Evolutionary conservation across 1,140 invertebrate species (phyloP).

Genomic region (Drosophila melanogaster): DNA sequence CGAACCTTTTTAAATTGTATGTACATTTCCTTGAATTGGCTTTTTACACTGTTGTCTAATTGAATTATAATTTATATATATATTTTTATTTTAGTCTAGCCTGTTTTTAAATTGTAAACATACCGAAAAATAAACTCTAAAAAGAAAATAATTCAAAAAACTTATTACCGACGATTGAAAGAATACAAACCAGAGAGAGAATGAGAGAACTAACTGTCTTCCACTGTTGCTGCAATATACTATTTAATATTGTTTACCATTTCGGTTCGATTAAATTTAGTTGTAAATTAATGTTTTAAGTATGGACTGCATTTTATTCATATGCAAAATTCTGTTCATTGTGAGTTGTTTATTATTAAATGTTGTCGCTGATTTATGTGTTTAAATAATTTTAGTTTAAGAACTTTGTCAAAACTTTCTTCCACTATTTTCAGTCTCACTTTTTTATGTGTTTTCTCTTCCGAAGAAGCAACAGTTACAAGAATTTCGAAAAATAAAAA

Average conservation of each 20-base stretch:
- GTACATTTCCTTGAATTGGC: slow-evolving; percentile 70
- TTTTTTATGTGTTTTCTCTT: slow-evolving; percentile 6
- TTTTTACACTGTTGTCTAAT: slow-evolving; percentile 80
- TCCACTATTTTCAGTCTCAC: background rate
- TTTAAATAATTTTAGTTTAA: slow-evolving; percentile 22
- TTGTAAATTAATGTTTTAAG: slow-evolving; percentile 30
- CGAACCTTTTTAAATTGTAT: slow-evolving; percentile 75
- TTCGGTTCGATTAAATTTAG: slow-evolving; percentile 45
- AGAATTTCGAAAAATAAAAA: background rate
- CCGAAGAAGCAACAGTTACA: slow-evolving; percentile 21
- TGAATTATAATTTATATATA: slow-evolving; percentile 73
- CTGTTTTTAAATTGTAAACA: slow-evolving; percentile 58
- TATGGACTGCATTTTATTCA: slow-evolving; percentile 22
- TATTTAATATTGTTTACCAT: slow-evolving; percentile 56
- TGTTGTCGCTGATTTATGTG: slow-evolving; percentile 27
- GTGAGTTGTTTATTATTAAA: slow-evolving; percentile 37
- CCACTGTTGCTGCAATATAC: slow-evolving; percentile 83
- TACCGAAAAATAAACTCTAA: slow-evolving; percentile 46
- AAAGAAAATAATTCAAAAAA: slow-evolving; percentile 39
- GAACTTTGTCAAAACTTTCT: background rate
- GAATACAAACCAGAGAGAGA: slow-evolving; percentile 43
- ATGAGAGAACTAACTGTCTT: slow-evolving; percentile 62
- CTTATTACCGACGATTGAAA: slow-evolving; percentile 33
- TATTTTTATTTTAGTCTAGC: slow-evolving; percentile 42
- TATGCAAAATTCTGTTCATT: slow-evolving; percentile 34